A percentile compares a stretch with the other conserved stretches of the same genome.
Conservation (phyloP, 2,888 invertebrate genomes). For the Drosophila eohydei region DNA sequence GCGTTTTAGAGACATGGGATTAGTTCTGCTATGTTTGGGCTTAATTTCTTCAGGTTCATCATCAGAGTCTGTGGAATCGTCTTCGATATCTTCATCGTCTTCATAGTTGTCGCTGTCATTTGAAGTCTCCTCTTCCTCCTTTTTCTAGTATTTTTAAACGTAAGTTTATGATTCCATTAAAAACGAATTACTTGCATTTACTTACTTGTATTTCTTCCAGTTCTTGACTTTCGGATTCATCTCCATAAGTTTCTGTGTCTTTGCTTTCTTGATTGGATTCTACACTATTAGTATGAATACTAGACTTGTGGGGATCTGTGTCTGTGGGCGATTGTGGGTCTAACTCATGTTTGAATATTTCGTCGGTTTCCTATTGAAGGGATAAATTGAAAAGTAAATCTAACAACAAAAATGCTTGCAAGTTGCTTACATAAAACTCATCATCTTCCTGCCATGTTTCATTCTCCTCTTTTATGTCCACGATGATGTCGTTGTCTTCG, state of each 20-base stretch:
- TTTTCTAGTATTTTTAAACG: not conserved
- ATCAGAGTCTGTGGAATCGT: constrained; percentile 22
- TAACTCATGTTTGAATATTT: not conserved
- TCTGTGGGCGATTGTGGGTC: not conserved
- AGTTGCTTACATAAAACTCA: constrained; percentile 23
- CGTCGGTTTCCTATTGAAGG: constrained; percentile 14
- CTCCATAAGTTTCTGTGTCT: not conserved
- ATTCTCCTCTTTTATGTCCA: constrained; percentile 4
- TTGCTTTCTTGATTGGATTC: not conserved
- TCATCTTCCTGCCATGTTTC: not conserved
- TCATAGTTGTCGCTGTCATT: not conserved
- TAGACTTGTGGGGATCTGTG: not conserved
- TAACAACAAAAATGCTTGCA: not conserved
- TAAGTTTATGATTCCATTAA: too few relatives aligned
- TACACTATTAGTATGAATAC: not conserved
- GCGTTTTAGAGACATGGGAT: constrained; percentile 33
- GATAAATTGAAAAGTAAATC: not conserved
- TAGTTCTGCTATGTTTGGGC: constrained; percentile 7
- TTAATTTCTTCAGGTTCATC: constrained; percentile 4
- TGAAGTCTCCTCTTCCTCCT: not conserved
- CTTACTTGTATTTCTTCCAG: not conserved
- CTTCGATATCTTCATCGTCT: not conserved
- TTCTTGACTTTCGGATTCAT: constrained; percentile 11
- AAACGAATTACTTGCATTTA: not conserved
- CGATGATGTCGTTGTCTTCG: constrained; percentile 9